Conservation (phyloP, 1,140 invertebrate genomes). For the Atta texana region DNA sequence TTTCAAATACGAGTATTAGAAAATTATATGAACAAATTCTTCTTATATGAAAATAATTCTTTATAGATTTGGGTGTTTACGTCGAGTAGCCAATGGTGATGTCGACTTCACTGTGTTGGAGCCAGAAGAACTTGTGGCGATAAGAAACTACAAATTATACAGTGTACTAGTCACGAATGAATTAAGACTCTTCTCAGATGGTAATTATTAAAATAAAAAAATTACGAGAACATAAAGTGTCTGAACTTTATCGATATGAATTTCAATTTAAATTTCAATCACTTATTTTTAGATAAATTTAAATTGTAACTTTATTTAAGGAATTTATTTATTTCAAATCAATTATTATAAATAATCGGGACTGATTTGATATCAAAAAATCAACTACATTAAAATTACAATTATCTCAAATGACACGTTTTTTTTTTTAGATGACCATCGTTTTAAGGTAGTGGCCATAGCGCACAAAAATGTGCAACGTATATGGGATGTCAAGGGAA, state of each 20-base stretch:
- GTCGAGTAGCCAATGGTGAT: conserved; percentile 89
- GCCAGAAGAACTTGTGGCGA: conserved; percentile 93
- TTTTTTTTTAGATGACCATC: conserved; percentile 86
- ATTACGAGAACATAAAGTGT: not conserved
- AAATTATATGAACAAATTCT: not conserved
- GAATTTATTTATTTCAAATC: not conserved
- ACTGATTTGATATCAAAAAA: not conserved
- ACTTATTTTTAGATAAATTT: not conserved
- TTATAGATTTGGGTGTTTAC: conserved; percentile 91
- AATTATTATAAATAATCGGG: not conserved
- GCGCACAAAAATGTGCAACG: conserved; percentile 88
- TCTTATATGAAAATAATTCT: not conserved
- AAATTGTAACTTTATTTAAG: not conserved
- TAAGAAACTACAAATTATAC: conserved; percentile 88
- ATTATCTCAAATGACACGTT: not conserved
- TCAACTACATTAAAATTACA: not conserved
- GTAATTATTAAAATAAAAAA: conserved; percentile 55
- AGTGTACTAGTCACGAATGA: conserved; percentile 91
- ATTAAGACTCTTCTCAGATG: conserved; percentile 84
- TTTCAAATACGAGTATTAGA: not conserved
- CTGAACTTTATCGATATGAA: not conserved
- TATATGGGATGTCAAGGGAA: conserved; percentile 88
- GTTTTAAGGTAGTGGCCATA: conserved; percentile 90
- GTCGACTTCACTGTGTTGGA: conserved; percentile 94
- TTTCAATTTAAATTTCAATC: not conserved